Conservation (phyloP, 2,113 vertebrate genomes). For the Columbina picui region DNA sequence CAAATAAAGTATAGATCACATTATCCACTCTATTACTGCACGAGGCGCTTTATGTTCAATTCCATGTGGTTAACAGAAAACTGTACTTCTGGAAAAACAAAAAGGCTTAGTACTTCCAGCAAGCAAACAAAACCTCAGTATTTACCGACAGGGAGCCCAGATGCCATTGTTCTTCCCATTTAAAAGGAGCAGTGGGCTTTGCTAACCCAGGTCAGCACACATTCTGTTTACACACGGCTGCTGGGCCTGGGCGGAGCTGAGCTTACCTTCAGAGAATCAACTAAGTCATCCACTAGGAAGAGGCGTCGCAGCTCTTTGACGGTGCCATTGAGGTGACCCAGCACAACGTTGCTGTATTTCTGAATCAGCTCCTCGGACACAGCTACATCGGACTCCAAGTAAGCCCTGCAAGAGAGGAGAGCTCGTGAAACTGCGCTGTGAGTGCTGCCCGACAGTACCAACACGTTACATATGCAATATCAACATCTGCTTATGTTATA, state of each 20-base stretch:
- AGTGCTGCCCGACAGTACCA: neutral
- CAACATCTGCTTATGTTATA: too few relatives aligned
- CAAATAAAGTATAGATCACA: neutral
- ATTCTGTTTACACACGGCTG: neutral
- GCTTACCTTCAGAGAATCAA: slow-evolving; percentile 96
- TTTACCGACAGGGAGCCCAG: neutral
- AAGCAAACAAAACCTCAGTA: neutral
- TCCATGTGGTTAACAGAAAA: fast-evolving
- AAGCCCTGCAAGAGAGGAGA: slow-evolving; percentile 77
- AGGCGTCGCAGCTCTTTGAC: slow-evolving; percentile 88
- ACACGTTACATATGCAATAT: neutral
- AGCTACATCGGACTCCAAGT: slow-evolving; percentile 88
- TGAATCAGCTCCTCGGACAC: slow-evolving; percentile 89
- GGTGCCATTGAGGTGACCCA: slow-evolving; percentile 84
- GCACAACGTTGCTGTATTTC: slow-evolving; percentile 89
- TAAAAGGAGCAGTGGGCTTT: neutral
- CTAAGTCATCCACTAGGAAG: slow-evolving; percentile 95
- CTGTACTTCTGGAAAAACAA: neutral
- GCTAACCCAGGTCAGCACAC: neutral
- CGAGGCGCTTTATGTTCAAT: fast-evolving
- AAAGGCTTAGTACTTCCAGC: neutral
- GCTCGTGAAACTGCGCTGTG: neutral
- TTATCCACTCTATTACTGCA: neutral
- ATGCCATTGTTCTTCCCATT: neutral
- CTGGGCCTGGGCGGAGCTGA: neutral